These are phyloP conservation scores for Porites lobata DNA, from an alignment of 92 coral and sea anemone genomes.

Conservation along the genomic window DNA sequence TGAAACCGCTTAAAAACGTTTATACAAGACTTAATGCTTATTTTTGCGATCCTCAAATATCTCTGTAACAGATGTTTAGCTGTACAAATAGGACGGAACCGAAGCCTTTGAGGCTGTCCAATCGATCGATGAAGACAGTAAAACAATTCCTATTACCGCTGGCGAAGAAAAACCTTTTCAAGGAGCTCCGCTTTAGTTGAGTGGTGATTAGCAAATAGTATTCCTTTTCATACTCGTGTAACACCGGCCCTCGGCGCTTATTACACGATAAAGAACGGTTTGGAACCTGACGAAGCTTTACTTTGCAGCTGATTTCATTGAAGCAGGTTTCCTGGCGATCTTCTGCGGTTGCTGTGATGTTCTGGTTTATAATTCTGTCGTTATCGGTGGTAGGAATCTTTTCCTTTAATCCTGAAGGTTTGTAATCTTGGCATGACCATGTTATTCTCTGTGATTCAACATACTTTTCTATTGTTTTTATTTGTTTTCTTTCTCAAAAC, in stretches of 20 bases:
- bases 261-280: too few species aligned
- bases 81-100: not conserved
- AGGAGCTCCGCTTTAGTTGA: too few species aligned
- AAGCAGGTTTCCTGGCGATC: not conserved
- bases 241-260: too few species aligned
- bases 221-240: too few species aligned
- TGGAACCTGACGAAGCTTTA: not conserved
- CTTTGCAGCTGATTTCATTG: not conserved
- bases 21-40: not conserved
- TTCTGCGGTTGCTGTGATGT: not conserved
- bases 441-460: too few species aligned
- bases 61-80: slow-evolving; percentile 3
- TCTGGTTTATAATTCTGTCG: not conserved
- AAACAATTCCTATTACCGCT: too few species aligned
- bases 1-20: not conserved
- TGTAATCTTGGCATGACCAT: not conserved
- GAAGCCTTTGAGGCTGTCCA: not conserved
- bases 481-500: not conserved
- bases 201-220: too few species aligned
- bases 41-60: not conserved
- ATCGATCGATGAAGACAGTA: too few species aligned
- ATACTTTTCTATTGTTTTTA: not conserved
- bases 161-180: too few species aligned
- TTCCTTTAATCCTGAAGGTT: slow-evolving; percentile 16
- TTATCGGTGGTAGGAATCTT: not conserved